Conservation (phyloP, 2,888 invertebrate species). For the Caenorhabditis doughertyi region DNA sequence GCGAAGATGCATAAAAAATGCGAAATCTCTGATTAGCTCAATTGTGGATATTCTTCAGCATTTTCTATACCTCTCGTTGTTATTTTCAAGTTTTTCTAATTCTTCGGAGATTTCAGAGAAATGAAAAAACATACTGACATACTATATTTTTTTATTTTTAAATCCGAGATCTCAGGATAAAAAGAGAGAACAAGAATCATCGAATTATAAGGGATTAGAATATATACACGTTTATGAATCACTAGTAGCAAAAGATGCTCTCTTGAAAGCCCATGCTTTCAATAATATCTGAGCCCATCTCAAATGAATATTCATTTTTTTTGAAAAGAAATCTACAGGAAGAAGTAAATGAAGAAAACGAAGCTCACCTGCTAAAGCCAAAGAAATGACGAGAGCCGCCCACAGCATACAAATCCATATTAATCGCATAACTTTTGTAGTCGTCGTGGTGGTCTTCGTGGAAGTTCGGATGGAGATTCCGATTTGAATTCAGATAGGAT, state of each 20-base stretch:
- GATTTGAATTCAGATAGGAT: slow-evolving; percentile 7
- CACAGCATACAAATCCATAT: slow-evolving; percentile 48
- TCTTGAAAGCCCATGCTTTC: slow-evolving; percentile 9
- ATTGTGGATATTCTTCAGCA: slow-evolving; percentile 34
- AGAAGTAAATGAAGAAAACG: neutral
- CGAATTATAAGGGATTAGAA: slow-evolving; percentile 50
- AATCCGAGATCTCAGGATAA: neutral
- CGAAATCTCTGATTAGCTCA: slow-evolving; percentile 47
- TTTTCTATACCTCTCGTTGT: neutral
- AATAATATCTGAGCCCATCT: slow-evolving; percentile 1
- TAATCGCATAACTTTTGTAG: slow-evolving; percentile 52
- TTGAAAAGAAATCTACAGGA: neutral
- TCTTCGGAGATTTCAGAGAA: neutral
- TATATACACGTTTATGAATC: slow-evolving; percentile 38
- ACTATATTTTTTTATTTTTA: slow-evolving; percentile 18
- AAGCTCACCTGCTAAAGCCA: slow-evolving; percentile 33
- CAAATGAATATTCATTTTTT: slow-evolving; percentile 14
- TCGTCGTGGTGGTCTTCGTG: neutral
- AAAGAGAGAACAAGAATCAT: slow-evolving; percentile 40
- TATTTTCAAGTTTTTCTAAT: neutral
- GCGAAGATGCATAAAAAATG: neutral
- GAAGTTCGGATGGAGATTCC: neutral
- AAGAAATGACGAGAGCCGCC: slow-evolving; percentile 31
- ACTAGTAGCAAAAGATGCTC: slow-evolving; percentile 2
- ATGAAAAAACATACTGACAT: neutral